phyloP scores from a whole-genome alignment of 2,888 invertebrate species.

The Chalcis sispes region DNA sequence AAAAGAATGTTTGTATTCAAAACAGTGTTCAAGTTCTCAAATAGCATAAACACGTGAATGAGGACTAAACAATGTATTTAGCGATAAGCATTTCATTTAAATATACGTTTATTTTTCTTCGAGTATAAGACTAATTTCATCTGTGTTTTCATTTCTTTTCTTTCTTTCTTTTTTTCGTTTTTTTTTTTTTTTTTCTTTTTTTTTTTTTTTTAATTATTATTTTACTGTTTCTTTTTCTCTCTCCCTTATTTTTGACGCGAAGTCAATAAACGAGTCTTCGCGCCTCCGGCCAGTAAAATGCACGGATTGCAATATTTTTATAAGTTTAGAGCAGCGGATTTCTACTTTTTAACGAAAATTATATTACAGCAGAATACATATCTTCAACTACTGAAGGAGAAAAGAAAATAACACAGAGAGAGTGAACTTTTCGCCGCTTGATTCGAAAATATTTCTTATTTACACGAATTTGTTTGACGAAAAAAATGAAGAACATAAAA shows the following conservation, averaged over 20 bases:
- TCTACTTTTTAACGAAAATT: slow-evolving; percentile 28
- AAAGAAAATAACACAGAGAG: slow-evolving; percentile 5
- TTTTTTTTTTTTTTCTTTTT: slow-evolving; percentile 64
- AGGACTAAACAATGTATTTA: slow-evolving; percentile 41
- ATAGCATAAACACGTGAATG: neutral
- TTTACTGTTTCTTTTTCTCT: slow-evolving; percentile 63
- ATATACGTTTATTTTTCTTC: slow-evolving; percentile 55
- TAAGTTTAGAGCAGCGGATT: slow-evolving; percentile 37
- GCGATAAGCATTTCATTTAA: slow-evolving; percentile 51
- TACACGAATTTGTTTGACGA: neutral
- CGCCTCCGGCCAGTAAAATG: slow-evolving; percentile 50
- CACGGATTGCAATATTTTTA: slow-evolving; percentile 49
- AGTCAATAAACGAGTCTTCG: slow-evolving; percentile 15
- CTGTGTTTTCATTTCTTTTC: slow-evolving; percentile 53
- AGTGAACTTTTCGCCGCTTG: slow-evolving; percentile 4
- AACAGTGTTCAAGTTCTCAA: slow-evolving; percentile 25
- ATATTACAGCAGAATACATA: slow-evolving; percentile 12
- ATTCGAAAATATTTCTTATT: no score
- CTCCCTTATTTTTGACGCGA: slow-evolving; percentile 63
- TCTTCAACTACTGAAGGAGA: slow-evolving; percentile 18
- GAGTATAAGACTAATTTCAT: slow-evolving; percentile 63
- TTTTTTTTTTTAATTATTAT: slow-evolving; percentile 57
- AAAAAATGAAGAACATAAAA: slow-evolving; percentile 16
- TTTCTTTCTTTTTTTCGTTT: slow-evolving; percentile 61
- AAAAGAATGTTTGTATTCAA: neutral